Evolutionary conservation across 2,888 invertebrate genomes (phyloP).

Genomic region (Chrysolina haemoptera): DNA sequence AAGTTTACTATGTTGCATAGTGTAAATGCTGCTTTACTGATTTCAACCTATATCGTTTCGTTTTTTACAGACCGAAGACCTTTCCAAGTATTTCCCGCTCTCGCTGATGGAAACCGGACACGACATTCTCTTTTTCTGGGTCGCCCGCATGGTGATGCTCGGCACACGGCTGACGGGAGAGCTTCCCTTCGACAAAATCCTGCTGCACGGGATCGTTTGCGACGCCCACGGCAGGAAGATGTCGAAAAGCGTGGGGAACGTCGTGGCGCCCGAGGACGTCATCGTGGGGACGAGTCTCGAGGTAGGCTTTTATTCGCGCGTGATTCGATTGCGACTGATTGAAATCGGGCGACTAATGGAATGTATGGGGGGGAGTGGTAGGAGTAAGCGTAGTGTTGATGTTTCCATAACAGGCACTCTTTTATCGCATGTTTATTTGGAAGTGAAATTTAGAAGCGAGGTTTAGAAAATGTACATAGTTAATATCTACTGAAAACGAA

Average conservation of each 20-base stretch:
- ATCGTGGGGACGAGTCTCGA: constrained; percentile 89
- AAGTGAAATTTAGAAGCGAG: no score
- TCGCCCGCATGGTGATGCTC: constrained; percentile 99
- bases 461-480: no score
- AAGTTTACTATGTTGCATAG: no score
- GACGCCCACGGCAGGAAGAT: constrained; percentile 99
- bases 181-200: constrained; percentile 94
- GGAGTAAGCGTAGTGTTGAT: no score
- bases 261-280: constrained; percentile 97
- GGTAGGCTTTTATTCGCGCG: constrained; percentile 65
- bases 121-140: constrained; percentile 99
- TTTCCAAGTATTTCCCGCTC: constrained; percentile 81
- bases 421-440: no score
- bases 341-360: no score
- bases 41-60: background rate
- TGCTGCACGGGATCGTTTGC: constrained; percentile 96
- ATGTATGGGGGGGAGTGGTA: no score
- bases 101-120: constrained; percentile 96
- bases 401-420: no score
- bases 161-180: constrained; percentile 86
- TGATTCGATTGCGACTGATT: background rate
- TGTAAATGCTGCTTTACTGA: no score
- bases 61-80: constrained; percentile 72
- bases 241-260: constrained; percentile 99
- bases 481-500: no score